phyloP scores from a whole-genome alignment of 2,797 vertebrate genomes.

The Siniperca undulata region DNA sequence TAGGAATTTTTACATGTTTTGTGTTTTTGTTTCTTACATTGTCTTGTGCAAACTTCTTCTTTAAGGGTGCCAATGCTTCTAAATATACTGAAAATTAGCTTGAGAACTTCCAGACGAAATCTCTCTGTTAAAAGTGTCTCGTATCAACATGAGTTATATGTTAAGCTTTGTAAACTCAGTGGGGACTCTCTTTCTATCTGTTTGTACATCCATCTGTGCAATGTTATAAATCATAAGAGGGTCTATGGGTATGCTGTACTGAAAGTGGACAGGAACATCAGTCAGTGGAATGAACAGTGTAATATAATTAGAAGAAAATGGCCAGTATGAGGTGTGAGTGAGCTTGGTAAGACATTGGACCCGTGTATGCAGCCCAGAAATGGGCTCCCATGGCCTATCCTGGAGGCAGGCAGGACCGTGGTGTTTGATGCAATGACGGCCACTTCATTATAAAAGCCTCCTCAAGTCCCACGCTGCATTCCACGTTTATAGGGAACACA shows the following conservation, averaged over 20 bases:
- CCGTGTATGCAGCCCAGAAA: conserved; percentile 46
- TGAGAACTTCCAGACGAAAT: conserved; percentile 21
- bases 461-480: conserved; percentile 89
- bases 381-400: conserved; percentile 64
- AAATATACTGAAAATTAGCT: conserved; percentile 21
- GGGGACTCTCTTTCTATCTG: not conserved
- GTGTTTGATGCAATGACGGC: conserved; percentile 88
- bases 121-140: not conserved
- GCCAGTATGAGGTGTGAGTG: conserved; percentile 71
- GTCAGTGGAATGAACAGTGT: conserved; percentile 32
- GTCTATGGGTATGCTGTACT: not conserved
- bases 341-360: conserved; percentile 57
- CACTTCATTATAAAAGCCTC: conserved; percentile 88
- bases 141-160: not conserved
- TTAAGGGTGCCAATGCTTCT: not conserved
- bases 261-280: conserved; percentile 19
- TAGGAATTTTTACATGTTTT: conserved; percentile 6
- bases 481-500: conserved; percentile 87
- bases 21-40: conserved; percentile 13
- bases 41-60: conserved; percentile 26
- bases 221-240: conserved; percentile 18
- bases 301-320: conserved; percentile 57
- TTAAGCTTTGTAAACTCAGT: not conserved
- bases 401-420: conserved; percentile 68
- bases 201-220: not conserved